Evolutionary conservation across 2,113 vertebrate species (phyloP), one percentile per base, ranked within the genome.

Genomic region (Oryzias melastigma): DNA sequence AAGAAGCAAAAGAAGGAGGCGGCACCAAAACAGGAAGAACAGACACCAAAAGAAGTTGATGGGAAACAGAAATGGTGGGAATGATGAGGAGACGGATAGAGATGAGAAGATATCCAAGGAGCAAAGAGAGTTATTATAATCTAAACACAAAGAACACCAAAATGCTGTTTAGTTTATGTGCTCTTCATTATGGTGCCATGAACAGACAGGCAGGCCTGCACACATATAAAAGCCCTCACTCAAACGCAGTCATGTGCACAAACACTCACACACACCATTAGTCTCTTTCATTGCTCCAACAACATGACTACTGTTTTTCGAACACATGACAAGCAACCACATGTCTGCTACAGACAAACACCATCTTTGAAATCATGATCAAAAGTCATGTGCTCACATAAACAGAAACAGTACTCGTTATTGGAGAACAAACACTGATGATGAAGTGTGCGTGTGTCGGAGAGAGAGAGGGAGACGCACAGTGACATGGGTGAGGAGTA

Each of bases 41-140:
- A 68, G 46, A 78, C 60, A 78, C 71, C 19, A 17, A 57, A 80
- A 47, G 71, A 50, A 53, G 68, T 52, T 16, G 44, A 43, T 79
- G 75, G 25, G 71, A 75, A 79, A 71, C 52, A 74, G 75, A 52
- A 61, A 68, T 25, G 69, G 80, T 65, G 72, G 78, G 73, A 40
- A 76, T 65, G 81, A 73, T 27, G 65, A 62, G 73, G 73, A 83
- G 73, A 81, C 71, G 83, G 67, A 77, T 52, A 85, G 84, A 86
- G 63, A 82, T 82, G 73, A 82, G 82, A 87, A 80, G 72, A 82
- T 74, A 84, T 86, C 75, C 87, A 76, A 84, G 81, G 77, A 83
- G 86, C 82, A 90, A 71, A 89, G 81, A 88, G 83, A 85, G 87
- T 89, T 89, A 90, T 87, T 89, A 90, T 80, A 85, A 85, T 84